These are phyloP conservation scores for Pteronura brasiliensis DNA, from an alignment of 2,113 vertebrate species.

Conservation along the genomic window DNA sequence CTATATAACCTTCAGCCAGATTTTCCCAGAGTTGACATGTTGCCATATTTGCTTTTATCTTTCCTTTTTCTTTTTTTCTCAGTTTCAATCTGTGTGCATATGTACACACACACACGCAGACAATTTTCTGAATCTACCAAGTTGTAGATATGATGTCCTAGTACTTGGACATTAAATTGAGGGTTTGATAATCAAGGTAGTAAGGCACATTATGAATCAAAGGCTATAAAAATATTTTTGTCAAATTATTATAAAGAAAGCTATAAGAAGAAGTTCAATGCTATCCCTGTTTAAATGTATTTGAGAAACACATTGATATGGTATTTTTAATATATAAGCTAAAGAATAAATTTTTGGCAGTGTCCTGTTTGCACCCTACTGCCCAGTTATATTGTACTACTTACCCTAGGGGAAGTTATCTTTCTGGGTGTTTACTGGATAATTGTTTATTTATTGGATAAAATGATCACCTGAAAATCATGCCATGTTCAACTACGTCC, in stretches of 20 bases:
- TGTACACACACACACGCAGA: background rate
- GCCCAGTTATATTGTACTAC: background rate
- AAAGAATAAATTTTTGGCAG: background rate
- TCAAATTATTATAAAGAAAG: background rate
- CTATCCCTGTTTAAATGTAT: background rate
- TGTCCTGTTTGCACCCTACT: background rate
- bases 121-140: background rate
- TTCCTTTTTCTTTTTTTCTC: background rate
- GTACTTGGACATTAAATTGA: background rate
- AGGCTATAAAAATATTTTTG: background rate
- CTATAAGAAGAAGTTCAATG: background rate
- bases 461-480: background rate
- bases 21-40: background rate
- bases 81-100: background rate
- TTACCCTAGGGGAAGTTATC: background rate
- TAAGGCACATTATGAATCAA: background rate
- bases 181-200: background rate
- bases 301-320: background rate
- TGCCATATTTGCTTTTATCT: background rate
- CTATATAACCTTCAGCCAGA: background rate
- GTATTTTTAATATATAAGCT: background rate
- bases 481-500: background rate
- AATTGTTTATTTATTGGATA: background rate
- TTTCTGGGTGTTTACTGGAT: background rate
- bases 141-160: background rate